Evolutionary conservation across 2,113 vertebrate genomes (phyloP), one percentile per base, ranked within the genome.

Genomic region (Dromaius novaehollandiae): DNA sequence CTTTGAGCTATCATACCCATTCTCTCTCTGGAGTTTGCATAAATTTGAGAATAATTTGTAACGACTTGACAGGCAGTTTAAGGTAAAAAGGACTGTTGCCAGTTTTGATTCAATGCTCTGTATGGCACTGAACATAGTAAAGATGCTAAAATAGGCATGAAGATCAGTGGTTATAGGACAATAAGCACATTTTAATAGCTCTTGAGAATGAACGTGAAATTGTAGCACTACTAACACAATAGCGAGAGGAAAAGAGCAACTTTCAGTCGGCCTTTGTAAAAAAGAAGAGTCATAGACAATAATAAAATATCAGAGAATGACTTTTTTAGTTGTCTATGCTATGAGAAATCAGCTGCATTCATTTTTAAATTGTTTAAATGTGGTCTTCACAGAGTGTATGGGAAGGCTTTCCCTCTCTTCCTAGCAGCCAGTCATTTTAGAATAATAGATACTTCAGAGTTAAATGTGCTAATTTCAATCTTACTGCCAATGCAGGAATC

Each of bases 1-100:
- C 28, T 88, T 38, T 56, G 21, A 74, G 60, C 24, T 5, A 13
- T 28, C 0, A 0, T 28, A 7, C 11, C 34, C 2, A 0, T 38
- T 48, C 21, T 18, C 44, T 73, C 51, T 40, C 18, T 38, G 8
- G 36, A 13, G 26, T 19, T 36, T 69, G 61, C 21, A 13, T 1
- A 3, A 18, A 5, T 32, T 17, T 50, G 36, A 13, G 15, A 40
- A 8, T 5, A n/a, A 30, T 20, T 3, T 5, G 11, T 28, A 8
- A 32, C 3, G 1, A 3, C 8, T 1, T 2, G 32, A n/a, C 21
- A 24, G 9, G 9, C 7, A 32, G 16, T n/a, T 3, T n/a, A 44
- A 79, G 7, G 30, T 7, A 14, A 64, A 75, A 84, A 26, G 55
- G 4, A 9, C 4, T 7, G 28, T 5, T 63, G 5, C 3, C 14